Conservation (phyloP, 1,140 invertebrate species). For the Brachionus calyciflorus region DNA sequence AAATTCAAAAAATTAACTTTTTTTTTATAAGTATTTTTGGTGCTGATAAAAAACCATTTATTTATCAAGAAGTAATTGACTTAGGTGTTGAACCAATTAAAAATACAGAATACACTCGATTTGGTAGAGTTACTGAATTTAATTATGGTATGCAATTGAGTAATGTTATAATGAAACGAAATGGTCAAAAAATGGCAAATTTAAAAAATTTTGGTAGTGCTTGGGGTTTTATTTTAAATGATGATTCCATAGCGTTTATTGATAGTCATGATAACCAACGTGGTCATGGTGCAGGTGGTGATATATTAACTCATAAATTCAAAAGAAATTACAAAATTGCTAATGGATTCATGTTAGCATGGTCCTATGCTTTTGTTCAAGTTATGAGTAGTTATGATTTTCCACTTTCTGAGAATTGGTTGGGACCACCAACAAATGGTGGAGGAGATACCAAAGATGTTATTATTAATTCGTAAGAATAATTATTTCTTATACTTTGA, state of each 20-base stretch:
- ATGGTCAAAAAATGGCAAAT: slow-evolving; percentile 50
- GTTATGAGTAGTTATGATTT: slow-evolving; percentile 72
- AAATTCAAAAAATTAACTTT: too few relatives aligned
- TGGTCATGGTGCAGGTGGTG: slow-evolving; percentile 55
- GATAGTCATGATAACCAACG: slow-evolving; percentile 64
- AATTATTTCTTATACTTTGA: neutral
- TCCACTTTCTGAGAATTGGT: slow-evolving; percentile 48
- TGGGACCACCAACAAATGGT: slow-evolving; percentile 58
- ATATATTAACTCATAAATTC: slow-evolving; percentile 57
- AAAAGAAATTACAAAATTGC: slow-evolving; percentile 67
- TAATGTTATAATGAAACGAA: slow-evolving; percentile 44
- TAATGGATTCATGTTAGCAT: slow-evolving; percentile 73
- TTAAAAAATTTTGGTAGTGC: slow-evolving; percentile 53
- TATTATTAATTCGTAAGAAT: slow-evolving; percentile 63
- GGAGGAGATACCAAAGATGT: slow-evolving; percentile 68
- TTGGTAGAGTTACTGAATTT: slow-evolving; percentile 70
- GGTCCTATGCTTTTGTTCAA: slow-evolving; percentile 70
- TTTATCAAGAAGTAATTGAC: slow-evolving; percentile 80
- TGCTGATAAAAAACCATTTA: slow-evolving; percentile 54
- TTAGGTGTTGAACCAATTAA: slow-evolving; percentile 69
- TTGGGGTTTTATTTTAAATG: slow-evolving; percentile 55
- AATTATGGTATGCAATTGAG: slow-evolving; percentile 64
- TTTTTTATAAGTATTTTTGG: slow-evolving; percentile 49
- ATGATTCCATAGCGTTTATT: slow-evolving; percentile 60
- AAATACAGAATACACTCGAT: slow-evolving; percentile 59